Conservation (phyloP, 2,888 invertebrate species). For the Cosmia trapezina region DNA sequence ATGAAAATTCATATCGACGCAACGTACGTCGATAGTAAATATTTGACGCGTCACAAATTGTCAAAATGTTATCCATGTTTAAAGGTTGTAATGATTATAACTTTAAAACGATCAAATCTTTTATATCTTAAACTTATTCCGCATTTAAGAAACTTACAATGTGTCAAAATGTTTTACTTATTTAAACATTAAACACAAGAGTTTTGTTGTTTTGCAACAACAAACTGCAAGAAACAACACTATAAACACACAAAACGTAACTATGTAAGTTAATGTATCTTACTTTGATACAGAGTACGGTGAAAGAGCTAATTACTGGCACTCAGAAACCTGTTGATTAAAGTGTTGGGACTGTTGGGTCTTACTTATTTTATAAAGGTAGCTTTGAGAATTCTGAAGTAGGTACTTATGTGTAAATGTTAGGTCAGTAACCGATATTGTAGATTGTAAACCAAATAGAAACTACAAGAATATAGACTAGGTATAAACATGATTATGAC, state of each 20-base stretch:
- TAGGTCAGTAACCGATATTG: neutral
- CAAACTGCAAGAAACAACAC: constrained; percentile 12
- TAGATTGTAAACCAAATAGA: neutral
- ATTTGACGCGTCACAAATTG: neutral
- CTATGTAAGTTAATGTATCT: constrained; percentile 25
- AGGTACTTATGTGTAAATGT: neutral
- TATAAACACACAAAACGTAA: constrained; percentile 17
- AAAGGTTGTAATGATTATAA: too few relatives aligned
- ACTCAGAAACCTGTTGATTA: constrained; percentile 48
- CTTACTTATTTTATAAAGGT: constrained; percentile 10
- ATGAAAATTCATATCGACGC: too few relatives aligned
- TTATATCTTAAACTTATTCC: too few relatives aligned
- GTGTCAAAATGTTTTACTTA: neutral
- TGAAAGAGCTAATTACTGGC: constrained; percentile 42
- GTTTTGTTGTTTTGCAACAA: constrained; percentile 6
- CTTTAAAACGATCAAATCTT: too few relatives aligned
- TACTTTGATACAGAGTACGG: constrained; percentile 39
- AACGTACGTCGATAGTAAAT: too few relatives aligned
- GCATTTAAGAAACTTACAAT: neutral
- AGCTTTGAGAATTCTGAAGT: constrained; percentile 1
- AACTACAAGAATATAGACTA: too few relatives aligned
- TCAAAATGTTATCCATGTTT: neutral
- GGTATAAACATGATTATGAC: too few relatives aligned
- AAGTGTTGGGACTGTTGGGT: constrained; percentile 17
- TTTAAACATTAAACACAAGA: neutral